A percentile compares a stretch with the other conserved stretches of the same genome.
Evolutionary conservation across 2,797 vertebrate species (phyloP).

Genomic region (Eulemur albifrons): DNA sequence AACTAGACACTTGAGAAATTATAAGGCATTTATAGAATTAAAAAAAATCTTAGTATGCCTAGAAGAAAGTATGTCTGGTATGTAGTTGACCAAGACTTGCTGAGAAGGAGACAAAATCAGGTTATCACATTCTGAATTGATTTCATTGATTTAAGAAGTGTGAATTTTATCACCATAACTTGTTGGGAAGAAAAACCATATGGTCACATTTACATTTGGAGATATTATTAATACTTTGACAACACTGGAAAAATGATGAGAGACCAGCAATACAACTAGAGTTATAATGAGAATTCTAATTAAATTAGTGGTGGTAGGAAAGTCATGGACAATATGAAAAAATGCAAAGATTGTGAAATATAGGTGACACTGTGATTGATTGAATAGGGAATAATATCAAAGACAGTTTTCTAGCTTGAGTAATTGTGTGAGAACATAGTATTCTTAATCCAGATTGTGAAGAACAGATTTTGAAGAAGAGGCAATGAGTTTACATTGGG

Average conservation of each 20-base stretch:
- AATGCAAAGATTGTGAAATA: background rate
- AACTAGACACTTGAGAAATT: background rate
- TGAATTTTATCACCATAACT: background rate
- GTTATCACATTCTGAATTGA: background rate
- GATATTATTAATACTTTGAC: background rate
- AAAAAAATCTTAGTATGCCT: background rate
- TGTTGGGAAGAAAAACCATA: background rate
- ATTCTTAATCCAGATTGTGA: background rate
- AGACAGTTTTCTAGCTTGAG: background rate
- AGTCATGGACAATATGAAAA: background rate
- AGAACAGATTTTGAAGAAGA: background rate
- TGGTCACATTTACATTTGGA: background rate
- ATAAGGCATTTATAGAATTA: background rate
- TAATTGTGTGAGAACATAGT: background rate
- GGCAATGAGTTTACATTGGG: background rate
- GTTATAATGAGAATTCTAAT: background rate
- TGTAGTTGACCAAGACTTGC: background rate
- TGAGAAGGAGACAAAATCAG: background rate
- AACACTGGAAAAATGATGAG: background rate
- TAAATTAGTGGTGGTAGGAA: background rate
- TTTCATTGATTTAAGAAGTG: background rate
- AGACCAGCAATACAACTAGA: background rate
- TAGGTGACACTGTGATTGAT: background rate
- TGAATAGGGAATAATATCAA: background rate
- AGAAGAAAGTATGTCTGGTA: background rate